A percentile compares a stretch with the other conserved stretches of the same genome.
These are phyloP conservation scores for Calidris pygmaea DNA, from an alignment of 2,113 vertebrate species.

Conservation along the genomic window DNA sequence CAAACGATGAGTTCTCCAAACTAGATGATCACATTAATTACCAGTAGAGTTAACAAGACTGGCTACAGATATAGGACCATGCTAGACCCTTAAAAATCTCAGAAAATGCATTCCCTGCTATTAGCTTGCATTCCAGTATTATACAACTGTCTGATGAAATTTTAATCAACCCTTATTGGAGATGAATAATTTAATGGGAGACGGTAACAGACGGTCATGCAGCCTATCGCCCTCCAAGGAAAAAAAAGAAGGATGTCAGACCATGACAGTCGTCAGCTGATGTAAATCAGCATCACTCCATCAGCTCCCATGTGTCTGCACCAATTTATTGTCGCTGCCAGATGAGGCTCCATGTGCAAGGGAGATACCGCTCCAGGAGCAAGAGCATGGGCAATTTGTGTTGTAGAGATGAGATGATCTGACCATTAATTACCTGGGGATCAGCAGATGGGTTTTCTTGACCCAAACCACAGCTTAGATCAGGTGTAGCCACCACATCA, in stretches of 20 bases:
- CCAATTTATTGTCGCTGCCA: background rate
- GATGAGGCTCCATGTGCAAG: background rate
- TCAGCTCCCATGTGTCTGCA: fast-evolving
- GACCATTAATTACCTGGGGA: background rate
- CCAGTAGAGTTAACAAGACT: background rate
- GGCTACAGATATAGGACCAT: background rate
- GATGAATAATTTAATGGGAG: conserved; percentile 28
- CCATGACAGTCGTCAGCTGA: background rate
- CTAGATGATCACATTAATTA: background rate
- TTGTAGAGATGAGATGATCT: background rate
- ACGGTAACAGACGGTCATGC: background rate
- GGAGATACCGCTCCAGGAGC: background rate
- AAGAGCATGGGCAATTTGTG: fast-evolving
- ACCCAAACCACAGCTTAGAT: background rate
- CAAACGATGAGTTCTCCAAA: background rate
- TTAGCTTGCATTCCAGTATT: background rate
- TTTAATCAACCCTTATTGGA: conserved; percentile 36
- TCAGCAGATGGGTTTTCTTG: background rate
- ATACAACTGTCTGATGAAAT: conserved; percentile 12
- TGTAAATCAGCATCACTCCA: background rate
- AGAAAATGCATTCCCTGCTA: background rate
- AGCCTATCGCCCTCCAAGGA: background rate
- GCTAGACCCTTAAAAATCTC: background rate
- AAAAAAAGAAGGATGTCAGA: background rate
- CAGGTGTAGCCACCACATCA: background rate